Conservation (phyloP, 2,113 vertebrate species). For the Nestor notabilis region DNA sequence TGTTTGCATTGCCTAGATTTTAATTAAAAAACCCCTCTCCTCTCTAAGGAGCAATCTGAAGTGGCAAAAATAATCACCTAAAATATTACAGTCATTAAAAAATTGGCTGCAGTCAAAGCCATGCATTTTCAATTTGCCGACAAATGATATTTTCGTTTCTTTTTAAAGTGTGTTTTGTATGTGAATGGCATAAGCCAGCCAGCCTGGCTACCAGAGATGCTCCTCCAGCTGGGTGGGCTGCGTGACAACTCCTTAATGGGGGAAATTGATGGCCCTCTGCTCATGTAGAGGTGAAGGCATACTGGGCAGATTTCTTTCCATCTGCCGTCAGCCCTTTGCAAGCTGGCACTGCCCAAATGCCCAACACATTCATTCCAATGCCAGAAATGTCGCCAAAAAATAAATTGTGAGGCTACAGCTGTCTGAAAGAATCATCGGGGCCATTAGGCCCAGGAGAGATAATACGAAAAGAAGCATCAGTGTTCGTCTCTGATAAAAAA, state of each 20-base stretch:
- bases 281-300: conserved; percentile 74
- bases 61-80: conserved; percentile 85
- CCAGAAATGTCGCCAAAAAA: conserved; percentile 74
- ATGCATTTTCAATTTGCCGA: conserved; percentile 79
- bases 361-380: conserved; percentile 69
- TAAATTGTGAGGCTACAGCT: conserved; percentile 75
- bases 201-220: conserved; percentile 76
- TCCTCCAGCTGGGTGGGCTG: conserved; percentile 83
- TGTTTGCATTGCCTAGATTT: conserved; percentile 80
- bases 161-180: conserved; percentile 78
- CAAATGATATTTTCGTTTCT: conserved; percentile 77
- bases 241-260: conserved; percentile 83
- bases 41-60: conserved; percentile 80
- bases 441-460: conserved; percentile 70
- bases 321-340: conserved; percentile 81
- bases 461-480: conserved; percentile 53
- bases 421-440: conserved; percentile 69
- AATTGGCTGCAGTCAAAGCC: conserved; percentile 74
- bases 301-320: conserved; percentile 82
- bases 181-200: conserved; percentile 74
- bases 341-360: conserved; percentile 79
- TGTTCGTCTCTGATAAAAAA: conserved; percentile 63
- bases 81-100: conserved; percentile 86
- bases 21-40: conserved; percentile 79
- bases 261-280: conserved; percentile 80